Base-by-base conservation (phyloP, 2,113 vertebrate species). In the Xiphias gladius region DNA sequence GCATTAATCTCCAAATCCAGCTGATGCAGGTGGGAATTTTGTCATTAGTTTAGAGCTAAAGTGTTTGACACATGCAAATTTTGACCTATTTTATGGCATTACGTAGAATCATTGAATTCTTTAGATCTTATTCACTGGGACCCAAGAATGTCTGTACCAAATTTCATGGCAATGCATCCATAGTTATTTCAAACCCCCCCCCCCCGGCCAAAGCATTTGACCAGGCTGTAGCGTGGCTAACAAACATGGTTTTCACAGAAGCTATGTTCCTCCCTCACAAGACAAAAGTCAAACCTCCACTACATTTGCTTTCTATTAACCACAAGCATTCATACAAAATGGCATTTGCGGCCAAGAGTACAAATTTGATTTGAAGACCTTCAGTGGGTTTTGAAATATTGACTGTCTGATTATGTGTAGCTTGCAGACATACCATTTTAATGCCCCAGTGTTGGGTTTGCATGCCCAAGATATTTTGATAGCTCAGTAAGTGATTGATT, bases 401-500 rank as follows among this genome's bases (percentile, higher is more conserved):
- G 35, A 37, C 64, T 22, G 48, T 81, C 52, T 86, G 70, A 85
- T 76, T 73, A 65, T 48, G 17, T 68, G 54, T 71, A 61, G 28
- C 67, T 52, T 0, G 22, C 52, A 71, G 37, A 63, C 76, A 68
- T 67, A 39, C 26, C 69, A 63, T 61, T 88, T 66, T 58, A 73
- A 72, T 77, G 39, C 32, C 48, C 50, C n/a, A 3, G 17, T 24
- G 69, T 43, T 69, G 63, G 78, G 58, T 86, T 84, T 82, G 80
- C 64, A 70, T 64, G 58, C 84, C 58, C 62, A 65, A 55, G 20
- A 86, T 79, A 74, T 73, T 90, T 80, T 77, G 68, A 83, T 75
- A 76, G 61, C 39, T 74, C 73, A 41, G 63, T 72, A 82, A 80
- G 68, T 89, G 84, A 91, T 89, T 81, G 83, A 86, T 85, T 85